These are phyloP conservation scores for Gobio gobio DNA, from an alignment of 2,113 vertebrate species.

Conservation along the genomic window DNA sequence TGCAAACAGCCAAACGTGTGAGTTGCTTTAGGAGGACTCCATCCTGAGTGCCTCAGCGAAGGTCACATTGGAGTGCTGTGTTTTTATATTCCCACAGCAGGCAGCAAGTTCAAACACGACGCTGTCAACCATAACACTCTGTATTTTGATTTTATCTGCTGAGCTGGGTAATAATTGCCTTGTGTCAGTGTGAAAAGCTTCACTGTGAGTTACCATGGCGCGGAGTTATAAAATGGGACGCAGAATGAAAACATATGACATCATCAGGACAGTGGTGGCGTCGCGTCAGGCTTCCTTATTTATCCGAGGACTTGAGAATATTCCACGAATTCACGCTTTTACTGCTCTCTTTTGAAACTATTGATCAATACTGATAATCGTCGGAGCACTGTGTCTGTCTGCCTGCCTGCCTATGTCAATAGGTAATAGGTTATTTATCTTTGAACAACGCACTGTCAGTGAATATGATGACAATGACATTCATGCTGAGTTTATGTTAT, in stretches of 20 bases:
- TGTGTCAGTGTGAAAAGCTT: neutral
- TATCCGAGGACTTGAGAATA: neutral
- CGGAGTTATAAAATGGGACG: conserved; percentile 49
- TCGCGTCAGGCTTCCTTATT: conserved; percentile 48
- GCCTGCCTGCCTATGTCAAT: neutral
- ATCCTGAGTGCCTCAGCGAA: conserved; percentile 23
- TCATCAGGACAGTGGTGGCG: conserved; percentile 50
- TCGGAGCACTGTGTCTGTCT: neutral
- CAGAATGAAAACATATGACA: conserved; percentile 63
- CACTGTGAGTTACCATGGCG: neutral
- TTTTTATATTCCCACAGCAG: neutral
- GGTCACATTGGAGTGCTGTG: conserved; percentile 40
- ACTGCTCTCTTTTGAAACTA: neutral
- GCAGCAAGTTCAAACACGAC: conserved; percentile 6
- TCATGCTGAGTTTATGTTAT: neutral
- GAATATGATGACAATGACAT: neutral
- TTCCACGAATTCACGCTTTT: neutral
- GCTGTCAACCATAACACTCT: neutral
- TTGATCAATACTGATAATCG: neutral
- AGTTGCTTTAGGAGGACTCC: neutral
- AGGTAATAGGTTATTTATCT: neutral
- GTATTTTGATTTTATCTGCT: neutral
- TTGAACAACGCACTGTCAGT: neutral
- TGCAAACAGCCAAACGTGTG: neutral
- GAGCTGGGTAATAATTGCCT: neutral